phyloP scores from a whole-genome alignment of 2,113 vertebrate genomes.

The Bombycilla garrulus region DNA sequence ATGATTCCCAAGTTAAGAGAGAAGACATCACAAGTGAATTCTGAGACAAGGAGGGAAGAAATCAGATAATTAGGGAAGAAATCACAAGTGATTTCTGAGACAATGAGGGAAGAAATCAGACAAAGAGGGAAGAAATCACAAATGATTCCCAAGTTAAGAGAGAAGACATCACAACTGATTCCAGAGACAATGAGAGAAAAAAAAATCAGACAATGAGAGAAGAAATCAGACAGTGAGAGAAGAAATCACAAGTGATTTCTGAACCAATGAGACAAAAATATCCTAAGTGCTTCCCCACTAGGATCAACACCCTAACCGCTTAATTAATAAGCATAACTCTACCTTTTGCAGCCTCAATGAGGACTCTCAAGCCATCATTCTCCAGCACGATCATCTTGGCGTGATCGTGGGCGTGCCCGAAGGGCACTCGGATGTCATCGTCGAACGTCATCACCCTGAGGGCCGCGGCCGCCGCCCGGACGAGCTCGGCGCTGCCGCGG shows the following conservation, averaged over 20 bases:
- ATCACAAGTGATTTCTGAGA: background rate
- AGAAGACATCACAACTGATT: background rate
- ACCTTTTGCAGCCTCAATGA: constrained; percentile 91
- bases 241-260: background rate
- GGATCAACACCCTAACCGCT: too few species aligned
- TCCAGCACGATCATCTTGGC: constrained; percentile 92
- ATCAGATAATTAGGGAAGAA: background rate
- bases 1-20: too few species aligned
- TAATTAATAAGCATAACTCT: too few species aligned
- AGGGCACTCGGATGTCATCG: constrained; percentile 90
- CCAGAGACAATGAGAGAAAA: background rate
- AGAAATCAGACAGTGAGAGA: background rate
- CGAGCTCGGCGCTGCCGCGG: constrained; percentile 55
- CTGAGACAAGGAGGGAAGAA: background rate
- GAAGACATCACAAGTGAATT: background rate
- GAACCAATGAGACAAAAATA: background rate
- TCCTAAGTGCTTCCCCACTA: fast-evolving
- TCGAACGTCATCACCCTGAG: constrained; percentile 92
- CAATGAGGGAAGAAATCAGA: background rate
- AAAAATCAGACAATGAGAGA: background rate
- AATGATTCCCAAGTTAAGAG: too few species aligned
- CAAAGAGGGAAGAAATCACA: background rate
- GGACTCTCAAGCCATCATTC: constrained; percentile 83
- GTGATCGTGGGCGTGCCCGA: constrained; percentile 89
- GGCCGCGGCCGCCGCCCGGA: constrained; percentile 77